phyloP scores from a whole-genome alignment of 2,888 invertebrate species.

The Pollenia labialis region DNA sequence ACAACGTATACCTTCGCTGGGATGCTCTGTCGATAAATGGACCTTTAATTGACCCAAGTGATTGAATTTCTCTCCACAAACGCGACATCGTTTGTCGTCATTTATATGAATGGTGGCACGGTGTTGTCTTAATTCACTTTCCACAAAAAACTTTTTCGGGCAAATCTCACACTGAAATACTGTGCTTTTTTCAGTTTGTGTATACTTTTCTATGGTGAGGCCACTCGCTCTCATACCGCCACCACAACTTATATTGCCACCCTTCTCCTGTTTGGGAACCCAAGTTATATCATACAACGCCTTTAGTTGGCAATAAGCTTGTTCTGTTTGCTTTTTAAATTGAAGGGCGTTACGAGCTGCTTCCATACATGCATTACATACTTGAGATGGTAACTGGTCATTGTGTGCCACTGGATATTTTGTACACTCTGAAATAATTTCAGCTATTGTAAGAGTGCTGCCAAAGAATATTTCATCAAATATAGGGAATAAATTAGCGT shows the following conservation, averaged over 20 bases:
- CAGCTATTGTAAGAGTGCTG: slow-evolving; percentile 77
- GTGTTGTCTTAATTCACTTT: slow-evolving; percentile 78
- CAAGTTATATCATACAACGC: slow-evolving; percentile 75
- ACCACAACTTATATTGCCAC: slow-evolving; percentile 17
- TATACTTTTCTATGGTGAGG: slow-evolving; percentile 74
- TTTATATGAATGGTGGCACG: slow-evolving; percentile 76
- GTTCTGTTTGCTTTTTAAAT: slow-evolving; percentile 82
- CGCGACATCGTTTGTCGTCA: slow-evolving; percentile 80
- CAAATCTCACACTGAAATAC: slow-evolving; percentile 82
- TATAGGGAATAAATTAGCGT: slow-evolving; percentile 78
- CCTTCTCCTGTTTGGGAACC: slow-evolving; percentile 70
- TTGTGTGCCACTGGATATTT: slow-evolving; percentile 83
- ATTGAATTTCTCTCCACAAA: slow-evolving; percentile 84
- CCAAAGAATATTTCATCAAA: slow-evolving; percentile 79
- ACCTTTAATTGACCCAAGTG: slow-evolving; percentile 84
- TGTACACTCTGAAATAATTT: slow-evolving; percentile 82
- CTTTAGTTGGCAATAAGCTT: slow-evolving; percentile 80
- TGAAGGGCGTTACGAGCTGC: slow-evolving; percentile 80
- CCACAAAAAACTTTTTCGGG: slow-evolving; percentile 79
- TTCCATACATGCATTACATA: slow-evolving; percentile 81
- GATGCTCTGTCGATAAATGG: slow-evolving; percentile 78
- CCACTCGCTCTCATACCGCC: slow-evolving; percentile 28
- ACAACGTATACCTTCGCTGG: slow-evolving; percentile 70
- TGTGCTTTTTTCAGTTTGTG: slow-evolving; percentile 81
- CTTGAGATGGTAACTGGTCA: slow-evolving; percentile 83